Evolutionary conservation across 2,113 vertebrate species (phyloP), one percentile per base, ranked within the genome.

Genomic region (Galemys pyrenaicus): DNA sequence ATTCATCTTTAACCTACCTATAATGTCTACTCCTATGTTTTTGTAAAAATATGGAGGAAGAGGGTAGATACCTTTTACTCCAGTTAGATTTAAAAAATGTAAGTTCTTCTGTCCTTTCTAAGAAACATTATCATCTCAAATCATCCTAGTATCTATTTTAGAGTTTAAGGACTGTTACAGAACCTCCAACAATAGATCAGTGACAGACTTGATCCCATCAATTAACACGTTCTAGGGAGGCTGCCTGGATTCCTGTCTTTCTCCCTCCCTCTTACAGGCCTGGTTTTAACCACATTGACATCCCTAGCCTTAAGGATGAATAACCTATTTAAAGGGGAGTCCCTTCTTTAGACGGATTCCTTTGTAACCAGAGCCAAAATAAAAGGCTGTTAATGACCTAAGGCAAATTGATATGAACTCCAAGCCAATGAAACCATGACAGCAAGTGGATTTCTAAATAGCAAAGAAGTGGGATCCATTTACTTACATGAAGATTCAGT

Each of bases 401-500:
- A 60, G 68, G 95, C 96, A 90, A 73, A 85, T 64, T 86, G 94
- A 96, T 7, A 88, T 68, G 49, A 96, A 94, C 3, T 20, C n/a
- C 0, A 84, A 97, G 89, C 32, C 78, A 95, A 77, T 35, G 88
- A 89, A 84, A 94, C 56, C 1, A 92, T 89, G 94, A 95, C 68
- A 97, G 96, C 93, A 94, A 97, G 80, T 96, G 85, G 91, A 92
- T 65, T 83, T 95, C 96, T 95, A 91, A 93, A 96, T 19, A 97
- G 94, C 95, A 96, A 96, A 92, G 93, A 97, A 98, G 98, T 87
- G 80, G 89, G 89, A 97, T 97, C 90, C 95, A 68, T 98, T 98
- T 99, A 99, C 99, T 99, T 99, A 99, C 99, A 98, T 98, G 99
- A 99, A 95, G 99, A 99, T 98, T 99, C 99, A 94, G 99, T 99